Percentiles rank a stretch among this genome's conserved stretches.
phyloP scores from a whole-genome alignment of 2,797 vertebrate species.

The Cyprinella venusta region DNA sequence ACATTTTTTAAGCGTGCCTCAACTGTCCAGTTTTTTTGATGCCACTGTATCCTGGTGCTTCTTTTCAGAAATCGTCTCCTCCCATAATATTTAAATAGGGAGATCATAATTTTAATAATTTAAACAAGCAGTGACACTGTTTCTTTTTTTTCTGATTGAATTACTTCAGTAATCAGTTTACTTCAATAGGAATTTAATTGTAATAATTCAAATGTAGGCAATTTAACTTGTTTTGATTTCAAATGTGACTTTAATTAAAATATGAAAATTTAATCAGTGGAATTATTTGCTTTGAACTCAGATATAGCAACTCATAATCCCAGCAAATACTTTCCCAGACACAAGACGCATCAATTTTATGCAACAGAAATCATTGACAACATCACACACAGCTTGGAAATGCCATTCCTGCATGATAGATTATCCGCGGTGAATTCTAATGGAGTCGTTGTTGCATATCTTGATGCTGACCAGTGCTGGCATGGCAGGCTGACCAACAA shows the following conservation, averaged over 20 bases:
- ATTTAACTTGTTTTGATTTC: constrained; percentile 60
- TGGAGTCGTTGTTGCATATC: constrained; percentile 27
- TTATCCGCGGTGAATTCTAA: constrained; percentile 25
- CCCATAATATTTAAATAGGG: constrained; percentile 38
- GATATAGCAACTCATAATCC: constrained; percentile 56
- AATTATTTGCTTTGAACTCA: constrained; percentile 59
- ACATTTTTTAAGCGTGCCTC: not conserved
- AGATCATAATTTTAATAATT: constrained; percentile 16
- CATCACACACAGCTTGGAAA: constrained; percentile 45
- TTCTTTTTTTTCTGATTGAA: constrained; percentile 47
- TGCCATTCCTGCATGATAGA: constrained; percentile 41
- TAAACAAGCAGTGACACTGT: not conserved
- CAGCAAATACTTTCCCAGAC: constrained; percentile 43
- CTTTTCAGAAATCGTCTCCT: constrained; percentile 32
- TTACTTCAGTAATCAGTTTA: constrained; percentile 48
- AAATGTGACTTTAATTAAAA: constrained; percentile 65
- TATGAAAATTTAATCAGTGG: constrained; percentile 60
- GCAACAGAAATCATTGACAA: constrained; percentile 51
- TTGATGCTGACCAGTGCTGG: constrained; percentile 26
- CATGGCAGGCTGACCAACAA: constrained; percentile 30
- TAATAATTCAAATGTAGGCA: constrained; percentile 61
- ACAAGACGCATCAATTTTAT: constrained; percentile 55
- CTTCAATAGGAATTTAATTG: constrained; percentile 57
- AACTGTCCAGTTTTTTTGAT: not conserved
- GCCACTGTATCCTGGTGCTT: not conserved